A percentile compares a stretch with the other conserved stretches of the same genome.
Conservation (phyloP, 1,140 invertebrate genomes). For the Ooceraea biroi region DNA sequence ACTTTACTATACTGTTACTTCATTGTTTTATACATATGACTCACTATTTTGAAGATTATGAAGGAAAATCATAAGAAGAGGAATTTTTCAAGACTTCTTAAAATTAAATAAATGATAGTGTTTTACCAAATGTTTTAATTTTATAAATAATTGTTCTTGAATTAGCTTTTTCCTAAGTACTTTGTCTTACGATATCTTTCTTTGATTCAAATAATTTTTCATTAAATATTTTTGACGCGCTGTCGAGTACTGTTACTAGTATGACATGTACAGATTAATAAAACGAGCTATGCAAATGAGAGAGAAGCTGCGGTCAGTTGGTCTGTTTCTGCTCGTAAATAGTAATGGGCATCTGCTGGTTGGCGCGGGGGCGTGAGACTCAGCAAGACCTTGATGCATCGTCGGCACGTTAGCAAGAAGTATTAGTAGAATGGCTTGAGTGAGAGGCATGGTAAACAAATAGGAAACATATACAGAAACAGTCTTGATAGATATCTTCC, state of each 20-base stretch:
- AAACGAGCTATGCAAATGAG: conserved; percentile 36
- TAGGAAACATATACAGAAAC: conserved; percentile 20
- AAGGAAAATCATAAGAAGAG: neutral
- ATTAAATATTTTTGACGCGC: neutral
- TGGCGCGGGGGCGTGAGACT: conserved; percentile 75
- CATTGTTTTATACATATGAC: too few species aligned
- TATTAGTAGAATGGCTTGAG: conserved; percentile 10
- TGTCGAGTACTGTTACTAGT: neutral
- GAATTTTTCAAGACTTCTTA: neutral
- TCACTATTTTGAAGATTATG: neutral
- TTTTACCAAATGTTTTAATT: conserved; percentile 8
- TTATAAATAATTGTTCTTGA: conserved; percentile 3
- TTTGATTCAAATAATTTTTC: conserved; percentile 27
- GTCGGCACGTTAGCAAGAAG: conserved; percentile 18
- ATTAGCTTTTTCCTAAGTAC: neutral
- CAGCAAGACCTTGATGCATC: conserved; percentile 55
- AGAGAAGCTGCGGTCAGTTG: conserved; percentile 1
- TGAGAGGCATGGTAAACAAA: conserved; percentile 6
- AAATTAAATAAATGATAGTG: neutral
- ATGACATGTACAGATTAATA: conserved; percentile 22
- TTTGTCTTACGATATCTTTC: too few species aligned
- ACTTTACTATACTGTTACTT: too few species aligned
- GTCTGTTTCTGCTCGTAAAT: conserved; percentile 76
- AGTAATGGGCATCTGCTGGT: conserved; percentile 70
- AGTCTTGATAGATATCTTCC: conserved; percentile 10